Base-by-base conservation (phyloP, 2,797 vertebrate genomes). In the Mallotus villosus region DNA sequence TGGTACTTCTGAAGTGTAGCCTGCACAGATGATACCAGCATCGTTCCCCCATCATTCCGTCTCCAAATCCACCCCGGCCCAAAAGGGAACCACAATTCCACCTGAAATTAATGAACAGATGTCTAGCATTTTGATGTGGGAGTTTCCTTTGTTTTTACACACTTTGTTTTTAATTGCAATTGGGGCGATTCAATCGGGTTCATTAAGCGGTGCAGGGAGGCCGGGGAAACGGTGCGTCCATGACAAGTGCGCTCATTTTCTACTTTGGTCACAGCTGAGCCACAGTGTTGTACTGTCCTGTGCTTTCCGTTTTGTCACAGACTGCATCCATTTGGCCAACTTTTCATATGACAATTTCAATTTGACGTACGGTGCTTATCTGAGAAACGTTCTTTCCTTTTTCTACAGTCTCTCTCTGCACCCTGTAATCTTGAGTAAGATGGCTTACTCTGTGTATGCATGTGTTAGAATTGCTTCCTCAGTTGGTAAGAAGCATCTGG, bases 21-120 rank as follows among this genome's bases (percentile, higher is more conserved):
- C 80, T 78, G 78, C 34, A 69, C 77, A 81, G 76, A 82, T 68
- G 3, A 76, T 86, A 78, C 79, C 76, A 75, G 76, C 70, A 82
- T 72, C 70, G 5, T 17, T 21, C 9, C 24, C 5, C 29, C n/a
- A 53, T 58, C 29, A 37, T 16, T n/a, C 22, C 22, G 21, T 37
- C 32, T 74, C 9, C 2, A 67, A 14, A 32, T 53, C 14, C 64
- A 24, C 3, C 25, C 9, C 29, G 11, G 37, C 37, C 41, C 41
- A 46, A n/a, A 17, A 55, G 4, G 51, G 19, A 55, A 17, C 17
- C 51, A 17, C 51, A 55, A 3, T 29, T 32, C 29, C 41, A 46
- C 41, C 16, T 32, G 16, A 16, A 12, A 78, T 74, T 74, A 61
- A 72, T 46, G 24, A 66, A 1, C 68, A 57, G 71, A 80, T 68